These are phyloP conservation scores for Lordiphosa clarofinis DNA, from an alignment of 1,140 invertebrate genomes.

Conservation along the genomic window DNA sequence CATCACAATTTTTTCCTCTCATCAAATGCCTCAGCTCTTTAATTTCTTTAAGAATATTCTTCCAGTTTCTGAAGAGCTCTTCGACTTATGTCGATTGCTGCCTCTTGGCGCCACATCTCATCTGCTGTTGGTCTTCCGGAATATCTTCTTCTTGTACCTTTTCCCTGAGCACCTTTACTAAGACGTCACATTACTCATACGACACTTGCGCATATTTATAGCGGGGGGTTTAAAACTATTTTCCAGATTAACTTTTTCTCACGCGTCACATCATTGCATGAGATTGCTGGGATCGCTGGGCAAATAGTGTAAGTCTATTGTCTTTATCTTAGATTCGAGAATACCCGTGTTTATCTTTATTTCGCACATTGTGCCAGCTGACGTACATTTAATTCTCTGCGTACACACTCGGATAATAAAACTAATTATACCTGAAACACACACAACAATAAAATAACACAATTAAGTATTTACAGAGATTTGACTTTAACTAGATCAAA, in stretches of 20 bases:
- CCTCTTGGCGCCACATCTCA: too few relatives aligned
- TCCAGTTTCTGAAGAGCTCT: too few relatives aligned
- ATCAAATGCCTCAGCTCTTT: too few relatives aligned
- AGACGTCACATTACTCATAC: slow-evolving; percentile 31
- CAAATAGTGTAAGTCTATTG: neutral
- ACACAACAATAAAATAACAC: slow-evolving; percentile 24
- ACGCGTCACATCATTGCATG: too few relatives aligned
- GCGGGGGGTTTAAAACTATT: neutral
- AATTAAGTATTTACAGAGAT: slow-evolving; percentile 38
- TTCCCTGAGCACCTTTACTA: too few relatives aligned
- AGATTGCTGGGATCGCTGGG: too few relatives aligned
- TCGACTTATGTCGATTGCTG: too few relatives aligned
- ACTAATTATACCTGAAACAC: slow-evolving; percentile 12
- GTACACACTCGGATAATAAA: neutral
- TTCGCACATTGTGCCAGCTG: neutral
- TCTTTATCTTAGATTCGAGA: slow-evolving; percentile 1
- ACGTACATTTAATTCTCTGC: neutral
- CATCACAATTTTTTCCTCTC: too few relatives aligned
- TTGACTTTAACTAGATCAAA: slow-evolving; percentile 36
- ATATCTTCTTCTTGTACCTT: too few relatives aligned
- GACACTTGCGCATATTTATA: slow-evolving; percentile 6
- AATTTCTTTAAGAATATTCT: too few relatives aligned
- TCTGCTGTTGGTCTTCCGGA: too few relatives aligned
- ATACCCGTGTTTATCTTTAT: slow-evolving; percentile 17
- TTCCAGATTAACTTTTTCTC: neutral